These are phyloP conservation scores for Rhodophaea formosa DNA, from an alignment of 2,888 invertebrate genomes.

Conservation along the genomic window DNA sequence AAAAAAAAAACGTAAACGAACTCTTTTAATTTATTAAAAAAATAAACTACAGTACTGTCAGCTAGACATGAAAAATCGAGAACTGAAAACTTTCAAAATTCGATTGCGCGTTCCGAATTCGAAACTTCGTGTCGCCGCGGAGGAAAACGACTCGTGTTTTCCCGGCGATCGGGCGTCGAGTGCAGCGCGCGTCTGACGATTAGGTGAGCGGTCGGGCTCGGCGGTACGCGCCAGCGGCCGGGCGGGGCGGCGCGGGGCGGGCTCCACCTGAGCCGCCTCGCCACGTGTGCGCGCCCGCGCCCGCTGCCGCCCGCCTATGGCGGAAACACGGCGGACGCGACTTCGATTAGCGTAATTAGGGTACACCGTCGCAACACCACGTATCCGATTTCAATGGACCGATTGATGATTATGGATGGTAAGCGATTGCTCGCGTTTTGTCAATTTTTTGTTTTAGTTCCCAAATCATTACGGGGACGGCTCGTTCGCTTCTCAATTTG, in stretches of 20 bases:
- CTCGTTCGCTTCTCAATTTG: slow-evolving; percentile 13
- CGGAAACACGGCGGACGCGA: slow-evolving; percentile 9
- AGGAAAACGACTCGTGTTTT: slow-evolving; percentile 77
- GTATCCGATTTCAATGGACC: slow-evolving; percentile 64
- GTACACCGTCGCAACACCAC: slow-evolving; percentile 46
- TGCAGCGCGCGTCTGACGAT: slow-evolving; percentile 72
- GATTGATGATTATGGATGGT: slow-evolving; percentile 59
- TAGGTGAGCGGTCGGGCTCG: slow-evolving; percentile 63
- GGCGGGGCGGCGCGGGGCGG: slow-evolving; percentile 64
- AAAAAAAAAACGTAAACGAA: slow-evolving; percentile 27
- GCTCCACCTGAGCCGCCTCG: slow-evolving; percentile 69
- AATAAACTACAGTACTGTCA: slow-evolving; percentile 17
- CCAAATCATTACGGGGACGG: slow-evolving; percentile 25
- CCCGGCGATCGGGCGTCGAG: slow-evolving; percentile 78
- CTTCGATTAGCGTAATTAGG: slow-evolving; percentile 58
- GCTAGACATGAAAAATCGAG: slow-evolving; percentile 22
- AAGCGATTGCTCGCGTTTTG: slow-evolving; percentile 47
- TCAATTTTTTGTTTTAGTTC: slow-evolving; percentile 35
- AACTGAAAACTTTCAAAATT: slow-evolving; percentile 45
- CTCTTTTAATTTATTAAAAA: slow-evolving; percentile 28
- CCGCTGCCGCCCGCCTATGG: slow-evolving; percentile 46
- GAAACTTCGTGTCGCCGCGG: slow-evolving; percentile 64
- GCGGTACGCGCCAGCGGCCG: slow-evolving; percentile 58
- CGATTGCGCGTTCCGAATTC: slow-evolving; percentile 53
- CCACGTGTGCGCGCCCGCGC: slow-evolving; percentile 55